Conservation (phyloP, 2,113 vertebrate genomes). For the Chelonoidis abingdonii region DNA sequence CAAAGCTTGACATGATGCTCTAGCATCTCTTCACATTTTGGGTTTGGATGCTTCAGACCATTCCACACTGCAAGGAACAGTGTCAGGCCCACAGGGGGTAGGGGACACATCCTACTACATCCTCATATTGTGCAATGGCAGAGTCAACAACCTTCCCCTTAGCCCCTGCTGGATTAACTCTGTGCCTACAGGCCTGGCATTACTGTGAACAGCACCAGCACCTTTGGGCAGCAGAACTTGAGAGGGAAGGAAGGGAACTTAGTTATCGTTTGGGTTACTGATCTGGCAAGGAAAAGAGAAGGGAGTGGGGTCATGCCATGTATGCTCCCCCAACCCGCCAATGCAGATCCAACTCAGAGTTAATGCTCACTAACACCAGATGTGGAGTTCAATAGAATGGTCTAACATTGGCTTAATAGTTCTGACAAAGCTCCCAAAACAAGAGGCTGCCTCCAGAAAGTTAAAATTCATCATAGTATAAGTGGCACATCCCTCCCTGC, state of each 20-base stretch:
- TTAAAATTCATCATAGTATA: conserved; percentile 48
- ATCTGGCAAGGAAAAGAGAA: background rate
- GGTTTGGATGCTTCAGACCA: background rate
- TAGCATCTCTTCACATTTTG: background rate
- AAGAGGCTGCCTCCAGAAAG: conserved; percentile 61
- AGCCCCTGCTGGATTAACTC: background rate
- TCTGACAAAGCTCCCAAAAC: conserved; percentile 13
- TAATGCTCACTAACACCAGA: background rate
- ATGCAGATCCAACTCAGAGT: background rate
- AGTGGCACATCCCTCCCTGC: conserved; percentile 25
- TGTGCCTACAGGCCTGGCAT: background rate
- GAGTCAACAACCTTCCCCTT: background rate
- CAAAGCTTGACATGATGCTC: background rate
- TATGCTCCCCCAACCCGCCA: too few relatives aligned
- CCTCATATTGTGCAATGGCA: background rate
- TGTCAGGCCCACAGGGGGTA: background rate
- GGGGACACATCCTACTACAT: background rate
- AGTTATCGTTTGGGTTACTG: background rate
- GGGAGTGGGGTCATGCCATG: background rate
- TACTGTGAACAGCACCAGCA: background rate
- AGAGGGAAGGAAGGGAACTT: background rate
- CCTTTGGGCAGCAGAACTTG: background rate
- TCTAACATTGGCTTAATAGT: conserved; percentile 1
- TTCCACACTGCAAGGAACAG: background rate
- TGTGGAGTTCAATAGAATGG: background rate